Evolutionary conservation across 2,113 vertebrate genomes (phyloP).

Genomic region (Narcine bancroftii): DNA sequence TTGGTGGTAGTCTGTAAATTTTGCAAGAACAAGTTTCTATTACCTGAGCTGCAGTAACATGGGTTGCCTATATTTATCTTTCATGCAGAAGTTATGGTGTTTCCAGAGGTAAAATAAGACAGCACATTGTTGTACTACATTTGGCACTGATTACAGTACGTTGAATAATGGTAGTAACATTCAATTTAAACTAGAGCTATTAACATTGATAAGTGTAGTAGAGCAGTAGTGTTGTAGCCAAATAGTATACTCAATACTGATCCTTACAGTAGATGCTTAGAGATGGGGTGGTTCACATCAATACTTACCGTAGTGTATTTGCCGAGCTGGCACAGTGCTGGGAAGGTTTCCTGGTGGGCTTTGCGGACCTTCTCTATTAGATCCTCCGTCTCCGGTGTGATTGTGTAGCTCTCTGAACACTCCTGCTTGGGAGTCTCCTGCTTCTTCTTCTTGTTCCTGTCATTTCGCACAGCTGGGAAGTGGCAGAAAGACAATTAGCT

Average conservation of each 20-base stretch:
- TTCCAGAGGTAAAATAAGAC: background rate
- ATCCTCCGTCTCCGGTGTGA: conserved; percentile 86
- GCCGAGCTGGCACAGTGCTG: conserved; percentile 92
- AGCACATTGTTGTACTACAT: background rate
- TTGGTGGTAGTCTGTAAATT: too few species aligned
- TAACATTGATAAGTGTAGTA: background rate
- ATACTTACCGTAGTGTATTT: conserved; percentile 95
- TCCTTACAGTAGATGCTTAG: background rate
- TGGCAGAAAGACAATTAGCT: background rate
- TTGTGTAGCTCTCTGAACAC: conserved; percentile 78
- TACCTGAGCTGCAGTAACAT: too few species aligned
- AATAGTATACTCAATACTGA: background rate
- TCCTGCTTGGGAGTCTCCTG: conserved; percentile 87
- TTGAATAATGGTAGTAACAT: background rate
- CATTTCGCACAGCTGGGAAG: conserved; percentile 80
- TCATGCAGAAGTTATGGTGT: background rate
- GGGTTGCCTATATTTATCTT: background rate
- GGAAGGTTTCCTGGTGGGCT: conserved; percentile 94
- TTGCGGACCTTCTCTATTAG: conserved; percentile 94
- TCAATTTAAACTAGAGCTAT: background rate
- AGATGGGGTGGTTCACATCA: background rate
- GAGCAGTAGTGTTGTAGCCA: background rate
- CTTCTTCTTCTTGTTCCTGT: conserved; percentile 98
- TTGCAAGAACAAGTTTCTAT: too few species aligned
- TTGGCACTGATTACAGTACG: background rate